A percentile compares a stretch with the other conserved stretches of the same genome.
Evolutionary conservation across 2,888 invertebrate genomes (phyloP).

Genomic region (Dendrolimus houi): DNA sequence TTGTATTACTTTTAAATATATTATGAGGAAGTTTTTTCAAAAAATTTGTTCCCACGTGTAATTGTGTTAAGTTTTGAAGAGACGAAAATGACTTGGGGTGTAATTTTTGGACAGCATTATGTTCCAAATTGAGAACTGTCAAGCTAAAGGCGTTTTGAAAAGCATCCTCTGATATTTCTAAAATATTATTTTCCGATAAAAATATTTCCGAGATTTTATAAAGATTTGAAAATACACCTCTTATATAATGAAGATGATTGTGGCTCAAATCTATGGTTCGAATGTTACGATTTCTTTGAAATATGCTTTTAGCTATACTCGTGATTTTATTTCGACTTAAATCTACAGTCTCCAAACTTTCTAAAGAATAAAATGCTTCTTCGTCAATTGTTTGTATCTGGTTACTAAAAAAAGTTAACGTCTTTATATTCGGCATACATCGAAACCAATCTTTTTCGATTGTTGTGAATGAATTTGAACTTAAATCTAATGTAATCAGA

Average conservation of each 20-base stretch:
- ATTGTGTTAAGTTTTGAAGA: constrained; percentile 85
- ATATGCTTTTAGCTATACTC: constrained; percentile 82
- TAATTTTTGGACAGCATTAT: constrained; percentile 87
- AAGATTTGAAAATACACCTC: constrained; percentile 88
- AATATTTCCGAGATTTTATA: constrained; percentile 89
- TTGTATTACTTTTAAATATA: constrained; percentile 84
- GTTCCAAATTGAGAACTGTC: constrained; percentile 89
- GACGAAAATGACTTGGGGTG: constrained; percentile 86
- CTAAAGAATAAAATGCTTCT: constrained; percentile 84
- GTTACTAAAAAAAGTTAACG: constrained; percentile 90
- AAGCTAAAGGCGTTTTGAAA: constrained; percentile 86
- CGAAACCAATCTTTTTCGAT: constrained; percentile 87
- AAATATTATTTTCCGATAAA: constrained; percentile 91
- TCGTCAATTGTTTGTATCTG: constrained; percentile 86
- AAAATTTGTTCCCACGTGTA: constrained; percentile 92
- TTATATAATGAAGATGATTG: constrained; percentile 91
- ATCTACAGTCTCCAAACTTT: constrained; percentile 87
- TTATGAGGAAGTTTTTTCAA: constrained; percentile 86
- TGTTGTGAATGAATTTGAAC: constrained; percentile 88
- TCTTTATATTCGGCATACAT: constrained; percentile 86
- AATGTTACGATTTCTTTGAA: constrained; percentile 85
- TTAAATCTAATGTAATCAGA: constrained; percentile 87
- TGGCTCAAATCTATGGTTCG: constrained; percentile 90
- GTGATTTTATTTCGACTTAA: constrained; percentile 92
- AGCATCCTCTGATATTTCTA: constrained; percentile 87